Evolutionary conservation across 1,140 invertebrate species (phyloP).

Genomic region (Trachymyrmex cornetzi): DNA sequence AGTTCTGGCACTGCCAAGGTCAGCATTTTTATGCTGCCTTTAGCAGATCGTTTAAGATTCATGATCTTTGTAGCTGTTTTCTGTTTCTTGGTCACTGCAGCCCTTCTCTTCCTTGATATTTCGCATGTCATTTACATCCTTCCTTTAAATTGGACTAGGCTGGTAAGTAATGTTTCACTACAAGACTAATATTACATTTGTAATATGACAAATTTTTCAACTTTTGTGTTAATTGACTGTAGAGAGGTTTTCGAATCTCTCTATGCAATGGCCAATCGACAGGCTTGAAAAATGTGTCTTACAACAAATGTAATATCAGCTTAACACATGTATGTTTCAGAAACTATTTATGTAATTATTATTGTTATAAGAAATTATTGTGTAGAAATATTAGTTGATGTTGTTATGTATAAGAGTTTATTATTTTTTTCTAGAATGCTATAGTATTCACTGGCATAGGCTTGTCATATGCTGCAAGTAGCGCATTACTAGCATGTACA

Average conservation of each 20-base stretch:
- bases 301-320: too few relatives aligned
- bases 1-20: slow-evolving; percentile 92
- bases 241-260: too few relatives aligned
- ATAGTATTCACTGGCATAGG: slow-evolving; percentile 85
- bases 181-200: neutral
- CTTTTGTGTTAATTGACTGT: too few relatives aligned
- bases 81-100: slow-evolving; percentile 92
- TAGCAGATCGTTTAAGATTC: slow-evolving; percentile 89
- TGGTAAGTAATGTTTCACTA: slow-evolving; percentile 88
- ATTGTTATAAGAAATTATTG: too few relatives aligned
- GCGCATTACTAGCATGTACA: slow-evolving; percentile 82
- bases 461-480: slow-evolving; percentile 83
- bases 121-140: slow-evolving; percentile 93
- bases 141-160: slow-evolving; percentile 93
- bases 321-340: slow-evolving; percentile 3
- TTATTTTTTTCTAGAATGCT: slow-evolving; percentile 82
- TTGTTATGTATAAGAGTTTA: slow-evolving; percentile 63
- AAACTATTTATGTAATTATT: slow-evolving; percentile 48
- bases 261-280: too few relatives aligned
- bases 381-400: slow-evolving; percentile 25
- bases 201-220: too few relatives aligned
- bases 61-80: slow-evolving; percentile 94
- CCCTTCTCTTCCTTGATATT: slow-evolving; percentile 94
- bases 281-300: too few relatives aligned
- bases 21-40: slow-evolving; percentile 92